A percentile compares a stretch with the other conserved stretches of the same genome.
Evolutionary conservation across 1,140 invertebrate species (phyloP).

Genomic region (Drosophila burlai): DNA sequence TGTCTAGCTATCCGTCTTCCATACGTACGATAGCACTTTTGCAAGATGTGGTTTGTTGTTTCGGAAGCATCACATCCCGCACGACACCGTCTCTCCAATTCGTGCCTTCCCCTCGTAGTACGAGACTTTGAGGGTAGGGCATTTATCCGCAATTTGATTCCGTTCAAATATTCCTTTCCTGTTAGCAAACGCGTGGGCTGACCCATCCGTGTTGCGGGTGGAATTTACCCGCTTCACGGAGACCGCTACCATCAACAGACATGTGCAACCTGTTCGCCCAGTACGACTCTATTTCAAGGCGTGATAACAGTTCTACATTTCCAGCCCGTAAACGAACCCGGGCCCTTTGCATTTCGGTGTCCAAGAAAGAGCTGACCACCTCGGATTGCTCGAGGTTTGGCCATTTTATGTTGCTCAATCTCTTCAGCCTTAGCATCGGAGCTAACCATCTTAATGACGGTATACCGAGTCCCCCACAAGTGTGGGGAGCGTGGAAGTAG

Average conservation of each 20-base stretch:
- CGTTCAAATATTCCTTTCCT: constrained; percentile 86
- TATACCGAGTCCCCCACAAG: constrained; percentile 11
- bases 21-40: constrained; percentile 1
- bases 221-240: constrained; percentile 24
- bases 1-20: constrained; percentile 3
- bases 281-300: not conserved
- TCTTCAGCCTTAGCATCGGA: constrained; percentile 4
- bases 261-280: constrained; percentile 14
- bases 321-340: constrained; percentile 8
- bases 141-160: constrained; percentile 42
- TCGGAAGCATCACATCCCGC: constrained; percentile 29
- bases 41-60: constrained; percentile 28
- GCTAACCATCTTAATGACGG: constrained; percentile 6
- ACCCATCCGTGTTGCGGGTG: constrained; percentile 26
- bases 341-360: not conserved
- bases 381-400: not conserved
- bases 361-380: not conserved
- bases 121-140: constrained; percentile 34
- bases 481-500: too few species aligned
- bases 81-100: constrained; percentile 17
- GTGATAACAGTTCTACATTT: constrained; percentile 11
- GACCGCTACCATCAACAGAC: constrained; percentile 31
- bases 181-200: constrained; percentile 65
- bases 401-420: constrained; percentile 7
- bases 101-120: constrained; percentile 20